These are phyloP conservation scores for Arctocebus calabarensis DNA, from an alignment of 2,797 vertebrate genomes.

Conservation along the genomic window DNA sequence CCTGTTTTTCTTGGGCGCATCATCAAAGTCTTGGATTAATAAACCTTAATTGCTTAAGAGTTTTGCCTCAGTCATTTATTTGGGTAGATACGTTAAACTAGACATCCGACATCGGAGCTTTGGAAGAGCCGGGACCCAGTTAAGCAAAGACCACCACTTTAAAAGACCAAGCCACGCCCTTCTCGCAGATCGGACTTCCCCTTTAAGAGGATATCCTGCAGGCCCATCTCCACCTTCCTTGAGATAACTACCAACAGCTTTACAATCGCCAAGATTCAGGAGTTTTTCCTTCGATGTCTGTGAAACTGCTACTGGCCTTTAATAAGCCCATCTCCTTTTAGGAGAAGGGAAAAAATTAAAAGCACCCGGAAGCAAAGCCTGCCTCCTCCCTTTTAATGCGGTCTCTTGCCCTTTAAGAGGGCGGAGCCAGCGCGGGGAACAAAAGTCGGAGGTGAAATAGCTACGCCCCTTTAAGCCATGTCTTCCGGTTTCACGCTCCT, in stretches of 20 bases:
- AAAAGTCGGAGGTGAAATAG: conserved; percentile 50
- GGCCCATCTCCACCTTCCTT: neutral
- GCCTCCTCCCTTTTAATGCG: neutral
- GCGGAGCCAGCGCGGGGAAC: neutral
- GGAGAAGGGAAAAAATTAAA: accelerated
- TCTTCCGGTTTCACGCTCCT: conserved; percentile 76
- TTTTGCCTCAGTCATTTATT: neutral
- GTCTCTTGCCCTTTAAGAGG: conserved; percentile 67
- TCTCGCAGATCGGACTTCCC: neutral
- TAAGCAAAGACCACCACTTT: neutral
- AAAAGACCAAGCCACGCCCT: conserved; percentile 44
- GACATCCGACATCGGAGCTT: too few species aligned
- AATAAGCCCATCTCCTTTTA: neutral
- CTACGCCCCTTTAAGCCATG: conserved; percentile 76
- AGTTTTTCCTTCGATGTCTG: neutral
- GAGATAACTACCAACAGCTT: neutral
- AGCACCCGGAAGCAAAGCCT: neutral
- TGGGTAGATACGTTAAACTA: neutral
- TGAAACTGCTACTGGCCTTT: neutral
- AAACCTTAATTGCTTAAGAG: neutral
- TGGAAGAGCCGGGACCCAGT: neutral
- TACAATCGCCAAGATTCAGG: neutral
- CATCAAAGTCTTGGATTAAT: neutral
- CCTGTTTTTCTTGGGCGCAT: neutral
- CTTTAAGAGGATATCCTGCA: neutral